These are phyloP conservation scores for Ichneumoninae sp. DNA, from an alignment of 2,888 invertebrate genomes.

Conservation along the genomic window DNA sequence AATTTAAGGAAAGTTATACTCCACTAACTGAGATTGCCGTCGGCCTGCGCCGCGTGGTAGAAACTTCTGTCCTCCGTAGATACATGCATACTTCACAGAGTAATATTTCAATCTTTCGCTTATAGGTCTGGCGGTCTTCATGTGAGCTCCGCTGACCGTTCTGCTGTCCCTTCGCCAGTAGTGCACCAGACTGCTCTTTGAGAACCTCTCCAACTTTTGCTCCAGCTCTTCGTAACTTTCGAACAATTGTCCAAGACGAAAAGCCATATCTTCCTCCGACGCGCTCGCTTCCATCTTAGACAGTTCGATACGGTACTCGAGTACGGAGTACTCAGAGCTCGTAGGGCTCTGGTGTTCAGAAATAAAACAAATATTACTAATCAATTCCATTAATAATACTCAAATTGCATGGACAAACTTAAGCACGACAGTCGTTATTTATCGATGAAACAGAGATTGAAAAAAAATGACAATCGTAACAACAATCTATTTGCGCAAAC, in stretches of 20 bases:
- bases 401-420: background rate
- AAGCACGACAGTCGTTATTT: background rate
- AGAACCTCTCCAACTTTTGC: conserved; percentile 81
- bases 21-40: conserved; percentile 80
- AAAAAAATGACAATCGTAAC: background rate
- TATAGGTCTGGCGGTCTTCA: conserved; percentile 84
- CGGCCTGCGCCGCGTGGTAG: conserved; percentile 82
- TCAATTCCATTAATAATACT: background rate
- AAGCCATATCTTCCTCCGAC: conserved; percentile 78
- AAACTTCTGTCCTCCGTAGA: conserved; percentile 84
- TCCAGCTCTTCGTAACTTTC: conserved; percentile 83
- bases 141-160: conserved; percentile 84
- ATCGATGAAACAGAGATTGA: background rate
- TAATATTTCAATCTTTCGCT: conserved; percentile 83
- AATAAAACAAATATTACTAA: background rate
- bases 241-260: conserved; percentile 83
- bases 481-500: no score
- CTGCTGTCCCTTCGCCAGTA: conserved; percentile 84
- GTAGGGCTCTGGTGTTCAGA: background rate
- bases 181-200: conserved; percentile 83
- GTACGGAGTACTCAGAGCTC: background rate
- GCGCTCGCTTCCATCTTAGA: conserved; percentile 74
- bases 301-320: background rate
- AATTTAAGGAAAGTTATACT: conserved; percentile 15
- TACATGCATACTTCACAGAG: conserved; percentile 84